phyloP scores from a whole-genome alignment of 2,113 vertebrate species.

The Saimiri boliviensis region DNA sequence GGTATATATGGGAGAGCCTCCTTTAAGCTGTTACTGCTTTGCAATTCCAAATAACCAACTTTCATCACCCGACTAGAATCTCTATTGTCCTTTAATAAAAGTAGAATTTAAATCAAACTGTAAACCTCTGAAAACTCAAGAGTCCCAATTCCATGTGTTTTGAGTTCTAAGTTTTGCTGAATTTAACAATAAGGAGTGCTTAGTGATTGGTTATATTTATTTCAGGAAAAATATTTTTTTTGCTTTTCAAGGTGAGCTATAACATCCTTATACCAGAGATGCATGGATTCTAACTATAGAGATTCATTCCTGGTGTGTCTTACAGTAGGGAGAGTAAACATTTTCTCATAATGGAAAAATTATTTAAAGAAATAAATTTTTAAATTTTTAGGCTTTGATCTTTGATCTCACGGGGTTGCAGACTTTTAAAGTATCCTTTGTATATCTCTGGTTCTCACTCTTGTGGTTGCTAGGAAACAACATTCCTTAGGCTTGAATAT shows the following conservation, averaged over 20 bases:
- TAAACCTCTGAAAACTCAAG: slow-evolving; percentile 10
- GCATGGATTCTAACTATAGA: not conserved
- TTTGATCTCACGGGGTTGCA: slow-evolving; percentile 53
- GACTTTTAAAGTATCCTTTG: slow-evolving; percentile 65
- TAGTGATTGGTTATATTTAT: not conserved
- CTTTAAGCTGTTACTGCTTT: slow-evolving; percentile 51
- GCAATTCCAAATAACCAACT: slow-evolving; percentile 61
- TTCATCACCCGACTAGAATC: not conserved
- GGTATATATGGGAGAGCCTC: not conserved
- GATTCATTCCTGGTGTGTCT: not conserved
- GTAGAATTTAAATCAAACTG: slow-evolving; percentile 56
- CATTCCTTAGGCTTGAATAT: slow-evolving; percentile 68
- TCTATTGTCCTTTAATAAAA: slow-evolving; percentile 63
- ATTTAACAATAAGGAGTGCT: slow-evolving; percentile 39
- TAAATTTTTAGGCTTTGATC: slow-evolving; percentile 63
- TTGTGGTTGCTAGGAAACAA: slow-evolving; percentile 72
- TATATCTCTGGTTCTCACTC: slow-evolving; percentile 62
- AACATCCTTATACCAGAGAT: not conserved
- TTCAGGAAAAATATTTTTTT: slow-evolving; percentile 10
- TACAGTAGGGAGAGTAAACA: not conserved
- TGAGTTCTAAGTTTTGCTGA: slow-evolving; percentile 45
- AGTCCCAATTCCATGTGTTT: not conserved
- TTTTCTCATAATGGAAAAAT: slow-evolving; percentile 30
- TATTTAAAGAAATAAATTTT: slow-evolving; percentile 30
- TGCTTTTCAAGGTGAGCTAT: not conserved